A percentile compares a stretch with the other conserved stretches of the same genome.
Conservation (phyloP, 2,113 vertebrate genomes). For the Baryphthengus martii region DNA sequence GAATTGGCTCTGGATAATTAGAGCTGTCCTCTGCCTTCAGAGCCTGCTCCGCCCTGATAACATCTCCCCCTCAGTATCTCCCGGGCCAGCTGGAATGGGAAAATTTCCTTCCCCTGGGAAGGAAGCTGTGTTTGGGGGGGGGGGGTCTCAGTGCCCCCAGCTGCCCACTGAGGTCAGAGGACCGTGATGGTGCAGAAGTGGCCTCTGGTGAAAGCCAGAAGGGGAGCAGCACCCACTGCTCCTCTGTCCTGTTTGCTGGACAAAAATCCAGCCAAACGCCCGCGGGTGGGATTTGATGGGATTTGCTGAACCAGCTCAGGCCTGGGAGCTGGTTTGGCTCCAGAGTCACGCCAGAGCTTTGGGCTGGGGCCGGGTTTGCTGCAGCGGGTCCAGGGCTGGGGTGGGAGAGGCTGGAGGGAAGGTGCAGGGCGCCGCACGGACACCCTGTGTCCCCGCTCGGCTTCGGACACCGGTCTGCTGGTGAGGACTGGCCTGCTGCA, state of each 20-base stretch:
- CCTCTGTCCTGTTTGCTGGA: neutral
- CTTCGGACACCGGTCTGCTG: neutral
- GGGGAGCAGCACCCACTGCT: rapidly evolving
- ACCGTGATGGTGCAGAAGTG: too few species aligned
- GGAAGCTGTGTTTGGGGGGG: rapidly evolving
- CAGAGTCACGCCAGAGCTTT: rapidly evolving
- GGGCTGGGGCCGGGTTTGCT: neutral
- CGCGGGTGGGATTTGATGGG: neutral
- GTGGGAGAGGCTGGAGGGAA: neutral
- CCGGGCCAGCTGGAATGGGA: neutral
- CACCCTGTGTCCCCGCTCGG: too few species aligned
- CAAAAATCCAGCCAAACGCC: neutral
- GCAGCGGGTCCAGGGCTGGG: neutral
- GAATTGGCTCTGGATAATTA: constrained; percentile 9
- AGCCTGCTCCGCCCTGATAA: constrained; percentile 5
- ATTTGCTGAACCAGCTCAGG: neutral
- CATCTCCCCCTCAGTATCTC: neutral
- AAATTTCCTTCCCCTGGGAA: neutral
- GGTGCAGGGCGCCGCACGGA: rapidly evolving
- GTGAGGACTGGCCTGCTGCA: neutral
- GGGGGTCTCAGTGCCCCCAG: neutral
- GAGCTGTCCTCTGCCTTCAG: neutral
- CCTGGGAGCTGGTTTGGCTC: neutral
- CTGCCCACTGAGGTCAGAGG: rapidly evolving
- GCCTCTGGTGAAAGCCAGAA: neutral